Evolutionary conservation across 2,888 invertebrate species (phyloP), one percentile per base, ranked within the genome.

Genomic region (Rhamphomyia laevipes): DNA sequence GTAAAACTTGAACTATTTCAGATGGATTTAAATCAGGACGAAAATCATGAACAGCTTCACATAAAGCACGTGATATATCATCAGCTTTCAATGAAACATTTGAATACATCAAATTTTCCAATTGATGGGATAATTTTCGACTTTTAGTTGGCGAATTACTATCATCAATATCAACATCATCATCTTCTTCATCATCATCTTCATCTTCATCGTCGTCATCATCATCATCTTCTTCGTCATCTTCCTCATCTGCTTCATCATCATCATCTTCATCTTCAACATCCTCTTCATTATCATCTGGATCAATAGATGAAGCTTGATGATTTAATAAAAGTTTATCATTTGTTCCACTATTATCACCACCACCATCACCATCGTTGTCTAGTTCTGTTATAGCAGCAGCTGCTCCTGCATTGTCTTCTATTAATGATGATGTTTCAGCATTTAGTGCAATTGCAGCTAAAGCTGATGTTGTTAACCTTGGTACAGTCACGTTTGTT

Each of bases 1-100:
- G 68, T 46, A 67, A 59, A 35, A 69, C 66, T 41, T 67, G 66
- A 46, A 68, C 63, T 40, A 70, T 61, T 49, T 70, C 70, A 10
- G 66, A 59, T 44, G 63, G 61, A 52, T 59, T 61, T 35, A 68
- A 57, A 55, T 69, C 70, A 46, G 63, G 64, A 41, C 70, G 65
- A 51, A 67, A 66, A 49, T 70, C 70, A 46, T 53, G 55, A 18
- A 55, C 53, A 17, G 55, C 55, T 48, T 57, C 56, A 45, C 67
- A 65, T 41, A 70, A 51, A 5, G 67, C 63, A 50, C 68, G 68
- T 11, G 67, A 60, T 47, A 68, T 60, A 50, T 67, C 64, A 49
- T 54, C 56, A 33, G 65, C 65, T 50, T 66, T 63, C 10, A 65
- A 59, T 7, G 61, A 54, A 12, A 63, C 59, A 56, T 63, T 62